phyloP scores from a whole-genome alignment of 1,140 invertebrate species.

The Antheraea pernyi region DNA sequence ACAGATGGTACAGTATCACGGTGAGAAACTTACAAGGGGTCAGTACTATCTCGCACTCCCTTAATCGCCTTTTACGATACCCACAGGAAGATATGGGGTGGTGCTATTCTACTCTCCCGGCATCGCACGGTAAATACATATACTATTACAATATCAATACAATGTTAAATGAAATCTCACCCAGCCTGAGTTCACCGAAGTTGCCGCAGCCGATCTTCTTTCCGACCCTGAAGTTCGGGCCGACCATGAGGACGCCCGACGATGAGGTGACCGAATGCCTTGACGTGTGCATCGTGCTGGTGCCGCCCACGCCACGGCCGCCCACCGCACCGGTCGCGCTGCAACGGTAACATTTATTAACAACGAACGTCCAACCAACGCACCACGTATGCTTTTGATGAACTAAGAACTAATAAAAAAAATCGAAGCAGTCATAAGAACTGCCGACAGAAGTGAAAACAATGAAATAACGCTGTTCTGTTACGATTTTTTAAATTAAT shows the following conservation, averaged over 20 bases:
- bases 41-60: too few relatives aligned
- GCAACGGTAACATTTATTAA: conserved; percentile 48
- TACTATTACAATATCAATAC: too few relatives aligned
- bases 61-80: too few relatives aligned
- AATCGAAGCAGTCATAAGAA: too few relatives aligned
- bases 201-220: conserved; percentile 99
- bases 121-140: too few relatives aligned
- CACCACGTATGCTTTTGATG: background rate
- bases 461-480: too few relatives aligned
- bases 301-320: conserved; percentile 78
- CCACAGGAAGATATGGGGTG: too few relatives aligned
- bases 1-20: too few relatives aligned
- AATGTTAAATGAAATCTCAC: conserved; percentile 80
- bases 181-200: conserved; percentile 99
- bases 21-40: too few relatives aligned
- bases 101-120: too few relatives aligned
- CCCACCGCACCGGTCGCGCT: conserved; percentile 78
- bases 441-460: too few relatives aligned
- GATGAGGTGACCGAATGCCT: conserved; percentile 88
- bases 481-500: too few relatives aligned
- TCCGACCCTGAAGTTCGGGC: conserved; percentile 99
- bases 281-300: conserved; percentile 86
- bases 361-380: background rate
- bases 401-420: background rate
- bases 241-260: conserved; percentile 97